Conservation (phyloP, 2,888 invertebrate species). For the Cerastis leucographa region DNA sequence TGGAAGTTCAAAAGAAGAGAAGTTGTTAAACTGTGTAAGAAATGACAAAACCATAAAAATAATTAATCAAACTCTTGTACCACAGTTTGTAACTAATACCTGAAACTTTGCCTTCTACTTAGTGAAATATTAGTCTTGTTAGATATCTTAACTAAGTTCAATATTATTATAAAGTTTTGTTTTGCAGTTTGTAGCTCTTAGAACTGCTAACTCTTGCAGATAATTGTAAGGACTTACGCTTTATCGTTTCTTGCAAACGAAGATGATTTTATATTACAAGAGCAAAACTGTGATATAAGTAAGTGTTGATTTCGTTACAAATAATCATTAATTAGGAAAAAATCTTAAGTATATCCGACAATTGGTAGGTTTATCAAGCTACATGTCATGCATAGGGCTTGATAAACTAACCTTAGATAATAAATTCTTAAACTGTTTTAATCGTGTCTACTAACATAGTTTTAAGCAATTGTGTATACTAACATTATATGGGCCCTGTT, state of each 20-base stretch:
- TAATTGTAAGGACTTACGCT: conserved; percentile 1
- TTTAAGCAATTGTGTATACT: too few species aligned
- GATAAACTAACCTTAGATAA: too few species aligned
- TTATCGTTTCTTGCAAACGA: neutral
- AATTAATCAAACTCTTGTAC: neutral
- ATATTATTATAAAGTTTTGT: conserved; percentile 23
- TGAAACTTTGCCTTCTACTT: neutral
- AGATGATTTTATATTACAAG: neutral
- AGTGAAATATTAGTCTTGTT: conserved; percentile 16
- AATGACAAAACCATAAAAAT: neutral
- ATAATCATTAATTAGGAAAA: too few species aligned
- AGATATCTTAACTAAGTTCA: conserved; percentile 8
- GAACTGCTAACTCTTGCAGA: neutral
- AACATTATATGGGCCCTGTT: too few species aligned
- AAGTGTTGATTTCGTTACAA: too few species aligned
- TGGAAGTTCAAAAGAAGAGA: too few species aligned
- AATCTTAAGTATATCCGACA: too few species aligned
- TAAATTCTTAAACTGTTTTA: too few species aligned
- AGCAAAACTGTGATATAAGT: neutral
- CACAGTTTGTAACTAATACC: neutral
- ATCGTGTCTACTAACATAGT: too few species aligned
- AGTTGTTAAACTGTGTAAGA: neutral
- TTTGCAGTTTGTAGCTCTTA: conserved; percentile 2
- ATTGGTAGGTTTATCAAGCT: too few species aligned
- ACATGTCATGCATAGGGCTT: too few species aligned